These are phyloP conservation scores for Amorpha juglandis DNA, from an alignment of 2,888 invertebrate species.

Conservation along the genomic window DNA sequence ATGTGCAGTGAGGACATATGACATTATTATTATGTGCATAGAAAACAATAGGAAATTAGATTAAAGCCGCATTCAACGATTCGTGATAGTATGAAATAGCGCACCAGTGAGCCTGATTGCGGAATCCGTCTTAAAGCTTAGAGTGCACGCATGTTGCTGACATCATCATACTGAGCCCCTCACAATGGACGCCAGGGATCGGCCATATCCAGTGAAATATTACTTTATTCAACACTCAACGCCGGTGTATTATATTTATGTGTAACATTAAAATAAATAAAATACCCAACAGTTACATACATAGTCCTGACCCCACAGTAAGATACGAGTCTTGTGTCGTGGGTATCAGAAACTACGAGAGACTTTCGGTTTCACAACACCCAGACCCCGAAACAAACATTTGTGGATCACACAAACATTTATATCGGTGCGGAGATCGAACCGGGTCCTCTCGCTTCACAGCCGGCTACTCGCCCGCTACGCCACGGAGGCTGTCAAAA, in stretches of 20 bases:
- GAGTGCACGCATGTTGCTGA: conserved; percentile 4
- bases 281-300: too few species aligned
- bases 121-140: background rate
- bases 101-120: background rate
- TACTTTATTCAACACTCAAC: conserved; percentile 26
- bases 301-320: too few species aligned
- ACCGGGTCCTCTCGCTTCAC: too few species aligned
- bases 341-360: too few species aligned
- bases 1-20: too few species aligned
- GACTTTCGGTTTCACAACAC: too few species aligned
- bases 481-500: too few species aligned
- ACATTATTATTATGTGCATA: background rate
- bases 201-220: conserved; percentile 13
- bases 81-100: background rate
- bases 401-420: too few species aligned
- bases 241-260: background rate
- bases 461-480: too few species aligned
- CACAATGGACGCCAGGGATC: conserved; percentile 12
- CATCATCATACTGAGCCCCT: conserved; percentile 4
- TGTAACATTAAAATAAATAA: background rate
- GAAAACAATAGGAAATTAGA: background rate
- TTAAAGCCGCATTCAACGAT: background rate
- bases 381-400: too few species aligned
- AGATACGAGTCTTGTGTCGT: too few species aligned
- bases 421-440: too few species aligned